phyloP scores from a whole-genome alignment of 2,888 invertebrate species.

The Caenorhabditis uteleia region DNA sequence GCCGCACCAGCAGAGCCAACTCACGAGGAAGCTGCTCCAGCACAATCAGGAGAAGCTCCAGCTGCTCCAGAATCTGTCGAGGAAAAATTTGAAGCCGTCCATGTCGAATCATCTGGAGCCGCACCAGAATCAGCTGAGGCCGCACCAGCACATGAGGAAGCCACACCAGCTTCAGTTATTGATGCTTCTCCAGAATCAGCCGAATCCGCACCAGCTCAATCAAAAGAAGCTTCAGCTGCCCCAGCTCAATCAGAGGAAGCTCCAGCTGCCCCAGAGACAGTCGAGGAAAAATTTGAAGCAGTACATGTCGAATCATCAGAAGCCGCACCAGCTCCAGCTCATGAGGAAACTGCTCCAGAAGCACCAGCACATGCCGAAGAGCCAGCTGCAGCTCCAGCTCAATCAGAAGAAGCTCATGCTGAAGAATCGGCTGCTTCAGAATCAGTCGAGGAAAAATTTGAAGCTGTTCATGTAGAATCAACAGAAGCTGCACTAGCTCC shows the following conservation, averaged over 20 bases:
- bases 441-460: too few relatives aligned
- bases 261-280: not conserved
- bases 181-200: not conserved
- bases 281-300: not conserved
- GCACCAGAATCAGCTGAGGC: not conserved
- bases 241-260: slow-evolving; percentile 3
- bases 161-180: not conserved
- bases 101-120: not conserved
- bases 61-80: not conserved
- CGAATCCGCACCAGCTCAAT: not conserved
- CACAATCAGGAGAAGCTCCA: slow-evolving; percentile 1
- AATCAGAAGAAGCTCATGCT: not conserved
- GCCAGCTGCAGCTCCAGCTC: not conserved
- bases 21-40: slow-evolving; percentile 3
- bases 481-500: too few relatives aligned
- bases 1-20: not conserved
- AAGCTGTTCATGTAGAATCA: not conserved
- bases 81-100: not conserved
- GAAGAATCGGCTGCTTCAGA: not conserved
- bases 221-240: slow-evolving; percentile 3
- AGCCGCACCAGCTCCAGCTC: slow-evolving; percentile 16
- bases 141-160: not conserved
- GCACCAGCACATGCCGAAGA: not conserved
- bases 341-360: slow-evolving; percentile 6
- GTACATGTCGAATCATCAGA: too few relatives aligned